A percentile compares a stretch with the other conserved stretches of the same genome.
Conservation (phyloP, 2,797 vertebrate genomes). For the Masticophis lateralis region DNA sequence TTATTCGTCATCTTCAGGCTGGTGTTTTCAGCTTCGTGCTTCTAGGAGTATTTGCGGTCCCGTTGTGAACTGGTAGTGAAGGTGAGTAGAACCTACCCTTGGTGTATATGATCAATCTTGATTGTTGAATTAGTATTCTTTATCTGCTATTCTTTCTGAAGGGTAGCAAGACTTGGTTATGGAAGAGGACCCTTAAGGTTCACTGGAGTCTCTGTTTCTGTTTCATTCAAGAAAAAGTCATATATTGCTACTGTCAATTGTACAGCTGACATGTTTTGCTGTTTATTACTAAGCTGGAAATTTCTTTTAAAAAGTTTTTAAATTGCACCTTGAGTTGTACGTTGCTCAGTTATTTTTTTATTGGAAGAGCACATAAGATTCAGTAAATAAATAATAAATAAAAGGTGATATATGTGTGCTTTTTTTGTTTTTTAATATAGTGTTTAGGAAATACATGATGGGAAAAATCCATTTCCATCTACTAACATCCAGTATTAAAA, state of each 20-base stretch:
- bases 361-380: background rate
- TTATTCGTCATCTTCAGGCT: too few relatives aligned
- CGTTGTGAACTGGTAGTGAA: too few relatives aligned
- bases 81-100: too few relatives aligned
- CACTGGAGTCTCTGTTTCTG: background rate
- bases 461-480: background rate
- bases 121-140: background rate
- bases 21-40: too few relatives aligned
- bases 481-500: background rate
- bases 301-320: background rate
- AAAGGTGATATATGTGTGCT: background rate
- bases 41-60: too few relatives aligned
- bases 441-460: background rate
- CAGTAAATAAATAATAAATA: background rate
- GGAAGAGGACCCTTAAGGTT: background rate
- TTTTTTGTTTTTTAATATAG: background rate
- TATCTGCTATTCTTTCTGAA: background rate
- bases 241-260: background rate
- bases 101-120: background rate
- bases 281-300: background rate
- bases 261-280: background rate
- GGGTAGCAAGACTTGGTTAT: background rate
- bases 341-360: background rate
- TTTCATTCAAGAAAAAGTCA: background rate
- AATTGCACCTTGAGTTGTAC: background rate